phyloP scores from a whole-genome alignment of 2,888 invertebrate species.

The Cistogaster globosa region DNA sequence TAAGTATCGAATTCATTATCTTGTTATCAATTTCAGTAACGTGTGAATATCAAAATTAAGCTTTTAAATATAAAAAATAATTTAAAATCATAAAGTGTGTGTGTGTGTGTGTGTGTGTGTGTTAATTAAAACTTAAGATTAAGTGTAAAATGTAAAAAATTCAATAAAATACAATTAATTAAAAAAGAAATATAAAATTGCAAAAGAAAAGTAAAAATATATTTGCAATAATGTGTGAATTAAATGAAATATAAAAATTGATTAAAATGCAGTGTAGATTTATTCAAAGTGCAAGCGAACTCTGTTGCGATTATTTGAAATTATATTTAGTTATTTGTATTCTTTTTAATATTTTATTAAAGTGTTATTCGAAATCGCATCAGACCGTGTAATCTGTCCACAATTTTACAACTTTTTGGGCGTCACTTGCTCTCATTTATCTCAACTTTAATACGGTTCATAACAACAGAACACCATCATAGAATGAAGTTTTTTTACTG shows the following conservation, averaged over 20 bases:
- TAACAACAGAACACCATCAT: too few relatives aligned
- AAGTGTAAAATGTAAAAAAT: background rate
- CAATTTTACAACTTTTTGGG: too few relatives aligned
- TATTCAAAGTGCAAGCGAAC: background rate
- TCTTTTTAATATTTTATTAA: background rate
- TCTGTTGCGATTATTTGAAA: background rate
- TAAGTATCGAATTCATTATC: background rate
- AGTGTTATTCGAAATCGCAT: conserved; percentile 11
- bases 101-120: too few relatives aligned
- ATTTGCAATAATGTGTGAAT: background rate
- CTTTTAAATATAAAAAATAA: background rate
- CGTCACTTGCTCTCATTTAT: too few relatives aligned
- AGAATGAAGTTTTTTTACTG: too few relatives aligned
- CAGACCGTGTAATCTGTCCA: conserved; percentile 27
- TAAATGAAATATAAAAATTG: background rate
- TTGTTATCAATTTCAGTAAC: background rate
- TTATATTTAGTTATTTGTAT: background rate
- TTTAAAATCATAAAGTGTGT: too few relatives aligned
- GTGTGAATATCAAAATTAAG: background rate
- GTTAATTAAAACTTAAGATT: background rate
- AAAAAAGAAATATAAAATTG: background rate
- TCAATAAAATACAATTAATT: background rate
- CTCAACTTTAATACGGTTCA: too few relatives aligned
- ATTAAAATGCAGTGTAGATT: too few relatives aligned
- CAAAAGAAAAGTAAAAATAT: background rate